Evolutionary conservation across 2,797 vertebrate species (phyloP).

Genomic region (Sus cebifrons): DNA sequence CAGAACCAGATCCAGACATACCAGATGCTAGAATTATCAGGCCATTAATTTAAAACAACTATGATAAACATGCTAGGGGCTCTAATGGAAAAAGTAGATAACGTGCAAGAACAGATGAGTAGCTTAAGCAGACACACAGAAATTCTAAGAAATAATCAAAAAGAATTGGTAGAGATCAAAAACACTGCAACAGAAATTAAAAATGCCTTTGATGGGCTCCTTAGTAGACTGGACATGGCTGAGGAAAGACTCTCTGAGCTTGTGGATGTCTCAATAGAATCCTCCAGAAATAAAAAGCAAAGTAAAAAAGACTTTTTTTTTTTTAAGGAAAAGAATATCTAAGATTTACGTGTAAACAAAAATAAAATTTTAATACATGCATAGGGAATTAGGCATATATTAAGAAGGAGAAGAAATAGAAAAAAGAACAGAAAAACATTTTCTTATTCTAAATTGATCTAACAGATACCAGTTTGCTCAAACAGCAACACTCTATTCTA

Average conservation of each 20-base stretch:
- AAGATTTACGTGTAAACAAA: not conserved
- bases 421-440: not conserved
- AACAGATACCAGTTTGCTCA: constrained; percentile 8
- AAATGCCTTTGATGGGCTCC: not conserved
- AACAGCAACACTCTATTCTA: not conserved
- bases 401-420: not conserved
- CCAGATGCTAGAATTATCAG: constrained; percentile 19
- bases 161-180: constrained; percentile 11
- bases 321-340: not conserved
- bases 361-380: not conserved
- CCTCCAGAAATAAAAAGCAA: constrained; percentile 33
- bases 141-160: constrained; percentile 60
- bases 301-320: not conserved
- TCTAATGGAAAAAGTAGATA: constrained; percentile 46
- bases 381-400: not conserved
- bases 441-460: constrained; percentile 14
- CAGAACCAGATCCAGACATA: not conserved
- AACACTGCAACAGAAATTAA: not conserved
- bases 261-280: not conserved
- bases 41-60: constrained; percentile 18
- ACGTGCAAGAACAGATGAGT: constrained; percentile 36
- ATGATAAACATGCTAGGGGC: not conserved
- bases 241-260: not conserved
- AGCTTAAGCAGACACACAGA: constrained; percentile 41
- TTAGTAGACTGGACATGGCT: constrained; percentile 6